These are phyloP conservation scores for Diaphora mendica DNA, from an alignment of 2,888 invertebrate species.

Conservation along the genomic window DNA sequence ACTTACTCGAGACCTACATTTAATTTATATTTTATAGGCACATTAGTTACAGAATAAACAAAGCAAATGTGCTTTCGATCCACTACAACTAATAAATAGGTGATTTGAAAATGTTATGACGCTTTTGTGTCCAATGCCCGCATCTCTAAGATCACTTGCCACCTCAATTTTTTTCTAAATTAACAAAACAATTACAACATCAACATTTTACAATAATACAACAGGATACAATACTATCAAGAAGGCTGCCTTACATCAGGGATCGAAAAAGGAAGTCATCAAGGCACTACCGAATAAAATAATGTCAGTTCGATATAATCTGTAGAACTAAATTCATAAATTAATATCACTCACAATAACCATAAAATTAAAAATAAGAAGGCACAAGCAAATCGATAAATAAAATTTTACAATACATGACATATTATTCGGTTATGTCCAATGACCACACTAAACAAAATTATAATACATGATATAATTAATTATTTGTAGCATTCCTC, in stretches of 20 bases:
- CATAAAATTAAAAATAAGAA: slow-evolving; percentile 83
- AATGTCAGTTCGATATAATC: slow-evolving; percentile 65
- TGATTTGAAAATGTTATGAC: slow-evolving; percentile 72
- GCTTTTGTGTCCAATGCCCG: slow-evolving; percentile 79
- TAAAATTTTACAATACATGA: slow-evolving; percentile 76
- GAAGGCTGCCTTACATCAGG: slow-evolving; percentile 71
- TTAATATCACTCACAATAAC: slow-evolving; percentile 83
- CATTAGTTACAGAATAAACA: slow-evolving; percentile 84
- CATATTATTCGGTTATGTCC: slow-evolving; percentile 79
- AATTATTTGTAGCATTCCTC: slow-evolving; percentile 84
- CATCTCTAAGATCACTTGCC: slow-evolving; percentile 78
- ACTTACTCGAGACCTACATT: slow-evolving; percentile 82
- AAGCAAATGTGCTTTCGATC: slow-evolving; percentile 83
- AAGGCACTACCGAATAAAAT: slow-evolving; percentile 77
- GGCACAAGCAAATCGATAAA: slow-evolving; percentile 85
- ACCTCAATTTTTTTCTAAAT: slow-evolving; percentile 68
- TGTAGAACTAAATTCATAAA: slow-evolving; percentile 82
- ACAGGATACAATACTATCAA: slow-evolving; percentile 66
- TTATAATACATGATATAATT: slow-evolving; percentile 84
- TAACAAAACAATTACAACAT: slow-evolving; percentile 76
- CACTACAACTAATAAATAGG: slow-evolving; percentile 80
- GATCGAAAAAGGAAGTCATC: slow-evolving; percentile 80
- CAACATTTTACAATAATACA: slow-evolving; percentile 72
- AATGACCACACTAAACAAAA: slow-evolving; percentile 78
- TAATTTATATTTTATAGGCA: slow-evolving; percentile 85